These are phyloP conservation scores for Pantelozetes paolii DNA, from an alignment of 2,888 invertebrate species.

Conservation along the genomic window DNA sequence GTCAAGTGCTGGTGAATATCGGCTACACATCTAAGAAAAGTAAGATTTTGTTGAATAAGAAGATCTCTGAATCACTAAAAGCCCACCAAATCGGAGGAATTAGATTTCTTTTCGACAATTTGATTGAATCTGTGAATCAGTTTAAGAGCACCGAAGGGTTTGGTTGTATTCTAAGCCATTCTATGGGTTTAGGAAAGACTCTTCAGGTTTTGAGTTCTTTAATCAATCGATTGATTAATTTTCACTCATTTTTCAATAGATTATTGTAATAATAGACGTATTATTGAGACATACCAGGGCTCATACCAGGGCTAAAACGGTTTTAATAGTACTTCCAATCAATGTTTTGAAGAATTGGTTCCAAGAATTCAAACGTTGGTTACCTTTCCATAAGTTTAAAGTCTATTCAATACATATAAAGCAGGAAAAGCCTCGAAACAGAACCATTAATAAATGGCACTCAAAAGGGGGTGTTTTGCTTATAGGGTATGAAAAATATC, in stretches of 20 bases:
- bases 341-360: neutral
- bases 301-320: no score
- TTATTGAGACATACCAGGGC: neutral
- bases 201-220: neutral
- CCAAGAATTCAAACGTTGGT: neutral
- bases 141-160: neutral
- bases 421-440: neutral
- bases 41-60: no score
- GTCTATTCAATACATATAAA: neutral
- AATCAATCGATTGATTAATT: neutral
- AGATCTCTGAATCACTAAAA: neutral
- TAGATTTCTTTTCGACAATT: neutral
- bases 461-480: neutral
- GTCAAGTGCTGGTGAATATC: no score
- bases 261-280: neutral
- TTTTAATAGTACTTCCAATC: neutral
- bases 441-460: neutral
- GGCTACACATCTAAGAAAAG: no score
- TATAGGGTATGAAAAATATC: neutral
- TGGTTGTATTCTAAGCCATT: neutral
- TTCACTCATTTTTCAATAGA: no score
- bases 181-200: neutral
- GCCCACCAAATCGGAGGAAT: neutral
- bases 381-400: neutral
- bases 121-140: neutral